Base-by-base conservation (phyloP, 2,113 vertebrate genomes). In the Seriola rivoliana region DNA sequence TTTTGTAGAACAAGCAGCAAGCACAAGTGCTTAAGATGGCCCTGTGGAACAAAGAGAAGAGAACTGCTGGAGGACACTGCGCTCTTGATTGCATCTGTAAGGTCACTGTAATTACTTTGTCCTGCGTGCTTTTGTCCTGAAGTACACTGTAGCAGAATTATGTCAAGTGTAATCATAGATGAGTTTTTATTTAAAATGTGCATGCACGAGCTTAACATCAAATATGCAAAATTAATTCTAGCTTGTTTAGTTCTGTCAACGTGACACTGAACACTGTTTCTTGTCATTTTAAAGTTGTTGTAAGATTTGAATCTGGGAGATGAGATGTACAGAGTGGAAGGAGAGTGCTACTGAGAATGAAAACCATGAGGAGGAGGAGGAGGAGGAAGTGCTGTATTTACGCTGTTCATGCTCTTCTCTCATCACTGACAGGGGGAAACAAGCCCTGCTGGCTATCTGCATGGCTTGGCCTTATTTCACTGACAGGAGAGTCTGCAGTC, bases 351-450 rank as follows among this genome's bases (percentile, higher is more conserved):
- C 72, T 73, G 71, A 82, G 88, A 93, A 93, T 91, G 85, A 93
- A 87, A 93, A 91, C 87, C 91, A 91, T 89, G 85, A 90, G 86
- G 75, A 77, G 71, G 78, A 94, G 89, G 85, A 90, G 86, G 75
- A 94, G 90, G 90, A 94, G 90, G 90, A 94, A 92, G 91, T 83
- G 68, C 77, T 88, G 69, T 92, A 93, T 94, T 94, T 94, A 90
- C 14, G 62, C 78, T 90, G 81, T 86, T 88, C 90, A 84, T 81
- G 87, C 83, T 77, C 84, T 88, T 75, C 68, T 90, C 71, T 93
- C 89, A 86, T 90, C 68, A 71, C 84, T 91, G 90, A 91, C 85
- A 93, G 83, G 78, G 88, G 71, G 85, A 89, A 93, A 93, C 90
- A 90, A 90, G 85, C 81, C 80, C 92, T 89, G 90, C 86, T 91